Evolutionary conservation across 2,113 vertebrate genomes (phyloP), one percentile per base, ranked within the genome.

Genomic region (Lepus americanus): DNA sequence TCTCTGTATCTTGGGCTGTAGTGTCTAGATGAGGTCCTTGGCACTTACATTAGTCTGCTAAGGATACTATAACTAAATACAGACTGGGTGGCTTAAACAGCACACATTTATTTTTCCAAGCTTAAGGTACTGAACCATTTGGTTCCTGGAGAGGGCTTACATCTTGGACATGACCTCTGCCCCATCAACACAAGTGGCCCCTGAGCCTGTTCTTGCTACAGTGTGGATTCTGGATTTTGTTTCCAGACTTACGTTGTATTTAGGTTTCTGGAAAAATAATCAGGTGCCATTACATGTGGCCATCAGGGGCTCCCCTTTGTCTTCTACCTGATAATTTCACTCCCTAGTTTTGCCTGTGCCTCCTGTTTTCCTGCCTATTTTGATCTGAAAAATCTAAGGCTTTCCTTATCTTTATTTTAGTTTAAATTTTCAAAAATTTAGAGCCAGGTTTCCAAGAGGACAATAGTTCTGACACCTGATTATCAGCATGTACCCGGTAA

Each of bases 391-490:
- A 78, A 55, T 67, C n/a, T 83, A 51, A 74, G 59, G 39, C 6
- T 44, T 87, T 86, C n/a, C 64, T 90, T 85, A 72, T 64, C 6
- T 39, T 95, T 76, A 44, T 55, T 93, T 93, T 91, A 16, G 25
- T 89, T 91, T 92, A 87, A 79, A 74, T 44, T 86, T 92, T 74
- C 5, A 23, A 53, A 96, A 63, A 13, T 89, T 63, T 14, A 92
- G 55, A 86, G 51, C 44, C 63, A 83, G 44, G 19, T 66, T 81
- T 91, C 53, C 33, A 67, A 89, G 73, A 55, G 39, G 9, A 16
- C 31, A 70, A 9, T 82, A 63, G 20, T 95, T 59, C 72, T 59
- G 6, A 83, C 69, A 83, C n/a, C 29, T 39, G 31, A 31, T 93
- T 16, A 7, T 67, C 6, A 83, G 70, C 76, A 74, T 74, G 44